Evolutionary conservation across 92 coral and sea anemone genomes (phyloP), one percentile per base, ranked within the genome.

Genomic region (Epizoanthus ramosus): DNA sequence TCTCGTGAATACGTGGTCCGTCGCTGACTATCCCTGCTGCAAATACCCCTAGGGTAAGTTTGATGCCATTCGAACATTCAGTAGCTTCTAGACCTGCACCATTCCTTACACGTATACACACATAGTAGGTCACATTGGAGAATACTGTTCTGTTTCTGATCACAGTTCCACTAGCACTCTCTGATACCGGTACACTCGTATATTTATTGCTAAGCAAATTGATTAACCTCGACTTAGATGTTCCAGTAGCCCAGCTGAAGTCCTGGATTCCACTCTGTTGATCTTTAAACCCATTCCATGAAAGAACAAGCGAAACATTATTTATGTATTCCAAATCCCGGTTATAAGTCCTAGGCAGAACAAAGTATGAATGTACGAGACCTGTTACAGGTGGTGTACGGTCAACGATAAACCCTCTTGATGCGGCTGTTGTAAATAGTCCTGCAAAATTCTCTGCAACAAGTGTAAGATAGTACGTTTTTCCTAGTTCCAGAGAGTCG

Each of bases 201-300:
- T 94, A 94, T 56, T 68, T 71, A 52, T 50, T 85, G 63, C 71
- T 82, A 39, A 60, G 81, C 13, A 84, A 61, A 28, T 6, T 47
- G 24, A 50, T 80, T 10, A 92, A 77, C 2, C 21, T 58, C 72
- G 76, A 76, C 5, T 75, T 52, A 45, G 88, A 79, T 45, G 80
- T 74, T n/a, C 98, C 98, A 14, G 85, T 79, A 2, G 97, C 93
- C 97, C 96, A 94, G 43, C 96, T 87, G 17, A 86, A 94, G 31
- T 87, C 43, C 60, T 80, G 84, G 22, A 96, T 76, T 9, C 98
- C 99, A 83, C 99, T 96, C 68, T 96, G 94, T 14, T 45, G 69
- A 54, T 96, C 99, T 72, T 39, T 71, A 68, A 96, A 96, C 0
- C 99, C 99, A 60, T 89, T 96, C 99, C 99, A 96, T 1, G 95